Conservation (phyloP, 64 coral and sea anemone genomes). For the Stylophora pistillata region DNA sequence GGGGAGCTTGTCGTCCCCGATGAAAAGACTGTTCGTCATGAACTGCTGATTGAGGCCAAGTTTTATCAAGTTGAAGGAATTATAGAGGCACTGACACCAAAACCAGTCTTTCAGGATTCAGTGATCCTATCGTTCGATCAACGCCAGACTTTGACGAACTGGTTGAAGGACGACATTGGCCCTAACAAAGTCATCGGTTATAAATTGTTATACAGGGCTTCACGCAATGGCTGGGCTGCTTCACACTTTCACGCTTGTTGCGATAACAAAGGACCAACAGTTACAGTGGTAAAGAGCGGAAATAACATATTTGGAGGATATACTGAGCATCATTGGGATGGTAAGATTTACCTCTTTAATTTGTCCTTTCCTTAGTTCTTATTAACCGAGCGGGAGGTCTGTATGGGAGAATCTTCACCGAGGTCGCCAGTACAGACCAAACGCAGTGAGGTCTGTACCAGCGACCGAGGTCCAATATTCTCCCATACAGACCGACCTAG, state of each 20-base stretch:
- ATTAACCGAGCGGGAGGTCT: no score
- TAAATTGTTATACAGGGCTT: background rate
- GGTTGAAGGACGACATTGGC: background rate
- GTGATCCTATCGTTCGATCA: background rate
- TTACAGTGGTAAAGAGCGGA: background rate
- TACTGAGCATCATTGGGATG: background rate
- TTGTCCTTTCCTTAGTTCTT: no score
- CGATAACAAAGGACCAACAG: background rate
- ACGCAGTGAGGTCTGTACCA: no score
- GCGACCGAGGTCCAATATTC: no score
- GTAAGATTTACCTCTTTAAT: no score
- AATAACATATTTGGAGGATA: background rate
- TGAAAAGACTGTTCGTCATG: background rate
- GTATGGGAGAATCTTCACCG: no score
- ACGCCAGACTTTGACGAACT: background rate
- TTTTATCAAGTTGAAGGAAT: constrained; percentile 28
- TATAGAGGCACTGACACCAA: background rate
- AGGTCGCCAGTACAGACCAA: no score
- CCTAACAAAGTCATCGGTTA: background rate
- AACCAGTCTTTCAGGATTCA: background rate
- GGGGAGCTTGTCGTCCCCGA: constrained; percentile 20
- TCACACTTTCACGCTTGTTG: background rate
- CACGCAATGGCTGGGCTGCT: background rate
- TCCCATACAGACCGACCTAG: no score
- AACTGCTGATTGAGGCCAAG: constrained; percentile 12